Conservation (phyloP, 2,888 invertebrate genomes). For the Acleris sparsana region DNA sequence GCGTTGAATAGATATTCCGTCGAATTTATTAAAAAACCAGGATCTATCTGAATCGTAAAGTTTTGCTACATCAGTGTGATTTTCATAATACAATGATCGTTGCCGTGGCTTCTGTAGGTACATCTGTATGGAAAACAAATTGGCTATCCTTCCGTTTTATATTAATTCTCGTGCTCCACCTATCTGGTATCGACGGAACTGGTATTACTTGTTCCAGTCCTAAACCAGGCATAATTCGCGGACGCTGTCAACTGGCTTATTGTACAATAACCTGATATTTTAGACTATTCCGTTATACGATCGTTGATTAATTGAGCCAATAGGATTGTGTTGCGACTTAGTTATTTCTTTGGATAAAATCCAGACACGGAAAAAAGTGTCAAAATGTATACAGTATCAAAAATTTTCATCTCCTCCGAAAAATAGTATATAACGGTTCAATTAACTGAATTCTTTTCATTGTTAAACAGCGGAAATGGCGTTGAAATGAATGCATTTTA, state of each 20-base stretch:
- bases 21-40: no score
- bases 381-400: no score
- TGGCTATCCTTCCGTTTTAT: constrained; percentile 7
- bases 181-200: constrained; percentile 22
- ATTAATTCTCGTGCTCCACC: constrained; percentile 5
- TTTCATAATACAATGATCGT: no score
- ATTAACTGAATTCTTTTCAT: no score
- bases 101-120: background rate
- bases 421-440: no score
- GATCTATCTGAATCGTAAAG: no score
- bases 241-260: constrained; percentile 17
- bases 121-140: constrained; percentile 22
- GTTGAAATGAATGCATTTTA: no score
- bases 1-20: no score
- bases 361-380: no score
- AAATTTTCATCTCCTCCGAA: no score
- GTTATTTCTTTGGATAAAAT: background rate
- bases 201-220: constrained; percentile 28
- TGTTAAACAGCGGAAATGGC: no score
- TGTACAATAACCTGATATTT: constrained; percentile 27
- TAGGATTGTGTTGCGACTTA: background rate
- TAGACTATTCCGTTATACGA: constrained; percentile 1
- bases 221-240: constrained; percentile 19
- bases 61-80: no score
- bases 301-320: constrained; percentile 4